Base-by-base conservation (phyloP, 2,113 vertebrate species). In the Oreochromis spilurus region DNA sequence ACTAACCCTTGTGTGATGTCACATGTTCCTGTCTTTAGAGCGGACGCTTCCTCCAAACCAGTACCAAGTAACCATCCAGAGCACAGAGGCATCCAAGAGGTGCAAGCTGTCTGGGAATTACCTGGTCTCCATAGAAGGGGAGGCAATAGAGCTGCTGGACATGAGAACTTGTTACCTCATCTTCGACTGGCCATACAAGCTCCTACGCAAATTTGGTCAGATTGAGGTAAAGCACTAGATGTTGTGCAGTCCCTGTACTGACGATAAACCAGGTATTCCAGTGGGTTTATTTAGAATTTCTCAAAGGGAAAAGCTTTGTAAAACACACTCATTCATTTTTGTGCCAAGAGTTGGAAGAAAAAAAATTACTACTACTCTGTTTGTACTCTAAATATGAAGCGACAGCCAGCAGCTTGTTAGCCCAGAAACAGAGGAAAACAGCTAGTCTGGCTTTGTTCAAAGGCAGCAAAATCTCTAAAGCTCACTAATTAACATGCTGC, bases 201-300 rank as follows among this genome's bases (percentile, higher is more conserved):
- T 97, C 67, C 91, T 98, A 29, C 96, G 98, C 36, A 97, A 97
- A 89, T 98, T 97, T 19, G 97, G 97, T 82, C 96, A 96, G 7
- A 94, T 97, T 83, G 97, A 98, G 97, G 98, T 98, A 95, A 89
- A 72, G 26, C 10, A 19, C 26, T 60, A 21, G 6, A 62, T 60
- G 5, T 13, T 13, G 16, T n/a, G 12, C 50, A 50, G n/a, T 45
- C 65, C 40, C 43, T 31, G 16, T 50, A 17, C 9, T 77, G 43
- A 75, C 7, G 9, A 77, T 50, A 50, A 77, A 77, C 43, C 24
- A 50, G 24, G 26, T 77, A 50, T 77, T 77, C 4, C 48, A 52
- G 7, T 34, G 45, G 6, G 45, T 52, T 34, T 52, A 77, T 48
- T 34, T 31, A 50, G 45, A n/a, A 52, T 77, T 77, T 77, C 26